phyloP scores from a whole-genome alignment of 2,888 invertebrate species.

The Brenthis hecate region DNA sequence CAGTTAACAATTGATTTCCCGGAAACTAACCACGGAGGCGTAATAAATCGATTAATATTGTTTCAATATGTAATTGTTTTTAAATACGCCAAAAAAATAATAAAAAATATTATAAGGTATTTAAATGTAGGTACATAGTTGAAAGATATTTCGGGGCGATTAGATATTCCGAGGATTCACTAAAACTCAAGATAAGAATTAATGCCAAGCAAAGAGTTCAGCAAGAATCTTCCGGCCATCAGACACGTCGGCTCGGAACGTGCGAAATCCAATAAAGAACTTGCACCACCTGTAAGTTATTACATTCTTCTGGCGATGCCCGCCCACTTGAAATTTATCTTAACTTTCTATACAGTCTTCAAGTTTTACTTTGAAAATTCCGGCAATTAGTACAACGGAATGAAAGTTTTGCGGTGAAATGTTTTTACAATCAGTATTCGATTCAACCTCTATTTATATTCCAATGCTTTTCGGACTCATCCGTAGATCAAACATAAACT shows the following conservation, averaged over 20 bases:
- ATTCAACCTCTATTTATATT: constrained; percentile 37
- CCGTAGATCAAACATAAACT: constrained; percentile 33
- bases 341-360: constrained; percentile 74
- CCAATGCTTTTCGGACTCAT: constrained; percentile 30
- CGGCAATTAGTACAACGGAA: constrained; percentile 71
- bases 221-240: constrained; percentile 79
- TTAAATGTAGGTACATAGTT: neutral
- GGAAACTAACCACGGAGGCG: too few species aligned
- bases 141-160: constrained; percentile 5
- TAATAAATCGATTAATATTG: too few species aligned
- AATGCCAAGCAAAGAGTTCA: constrained; percentile 74
- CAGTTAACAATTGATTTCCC: too few species aligned
- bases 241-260: constrained; percentile 78
- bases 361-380: constrained; percentile 76
- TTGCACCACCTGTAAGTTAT: constrained; percentile 79
- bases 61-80: neutral
- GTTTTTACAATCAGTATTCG: constrained; percentile 56
- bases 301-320: constrained; percentile 78
- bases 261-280: constrained; percentile 81
- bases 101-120: neutral
- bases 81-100: neutral
- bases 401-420: constrained; percentile 61
- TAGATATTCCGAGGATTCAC: constrained; percentile 44
- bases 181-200: constrained; percentile 62
- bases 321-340: constrained; percentile 66